Percentiles rank a stretch among this genome's conserved stretches.
phyloP scores from a whole-genome alignment of 2,888 invertebrate genomes.

The Parthenolecanium corni region DNA sequence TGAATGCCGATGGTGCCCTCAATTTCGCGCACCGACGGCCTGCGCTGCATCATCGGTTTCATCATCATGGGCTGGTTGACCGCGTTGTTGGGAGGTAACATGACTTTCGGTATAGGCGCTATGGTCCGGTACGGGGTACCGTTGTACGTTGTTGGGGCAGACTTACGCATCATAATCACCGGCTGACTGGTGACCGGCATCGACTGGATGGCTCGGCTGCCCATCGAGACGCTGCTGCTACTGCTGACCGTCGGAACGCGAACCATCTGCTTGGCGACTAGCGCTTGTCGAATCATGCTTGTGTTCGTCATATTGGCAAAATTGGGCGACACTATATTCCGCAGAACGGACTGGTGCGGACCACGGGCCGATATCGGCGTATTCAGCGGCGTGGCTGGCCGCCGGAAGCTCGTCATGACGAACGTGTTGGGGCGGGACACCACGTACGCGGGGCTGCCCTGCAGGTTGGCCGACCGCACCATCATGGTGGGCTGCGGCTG shows the following conservation, averaged over 20 bases:
- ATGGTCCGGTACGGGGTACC: neutral
- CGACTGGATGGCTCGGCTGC: too few species aligned
- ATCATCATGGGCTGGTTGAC: neutral
- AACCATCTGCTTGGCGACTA: too few species aligned
- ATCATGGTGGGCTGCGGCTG: too few species aligned
- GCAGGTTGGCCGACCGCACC: neutral
- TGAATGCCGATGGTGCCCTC: conserved; percentile 20
- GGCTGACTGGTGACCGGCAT: neutral
- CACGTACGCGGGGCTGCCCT: neutral
- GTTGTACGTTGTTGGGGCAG: neutral
- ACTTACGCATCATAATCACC: neutral
- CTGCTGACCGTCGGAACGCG: too few species aligned
- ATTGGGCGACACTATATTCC: too few species aligned
- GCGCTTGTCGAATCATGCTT: too few species aligned
- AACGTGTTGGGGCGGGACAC: neutral
- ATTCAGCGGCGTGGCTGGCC: neutral
- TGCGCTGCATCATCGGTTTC: conserved; percentile 4
- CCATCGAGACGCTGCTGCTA: too few species aligned
- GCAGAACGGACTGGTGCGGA: too few species aligned
- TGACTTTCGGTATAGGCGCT: neutral
- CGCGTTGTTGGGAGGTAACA: too few species aligned
- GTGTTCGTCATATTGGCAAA: too few species aligned
- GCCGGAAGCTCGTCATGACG: neutral
- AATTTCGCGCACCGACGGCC: conserved; percentile 13
- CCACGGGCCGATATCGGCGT: too few species aligned